Evolutionary conservation across 2,113 vertebrate genomes (phyloP).

Genomic region (Syrrhaptes paradoxus): DNA sequence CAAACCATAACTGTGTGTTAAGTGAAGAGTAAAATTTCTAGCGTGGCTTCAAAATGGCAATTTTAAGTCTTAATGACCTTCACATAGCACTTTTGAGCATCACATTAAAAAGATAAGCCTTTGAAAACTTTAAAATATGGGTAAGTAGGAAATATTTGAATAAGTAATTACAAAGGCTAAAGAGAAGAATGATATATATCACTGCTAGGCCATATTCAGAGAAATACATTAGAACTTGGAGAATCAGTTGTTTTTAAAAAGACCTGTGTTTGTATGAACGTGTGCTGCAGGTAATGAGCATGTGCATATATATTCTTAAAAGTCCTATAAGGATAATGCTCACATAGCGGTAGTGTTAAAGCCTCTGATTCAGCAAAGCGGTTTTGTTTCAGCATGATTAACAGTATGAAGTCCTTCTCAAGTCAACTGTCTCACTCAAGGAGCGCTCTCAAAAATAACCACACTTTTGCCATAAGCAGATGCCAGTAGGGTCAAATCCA

Average conservation of each 20-base stretch:
- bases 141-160: constrained; percentile 71
- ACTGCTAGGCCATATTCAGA: neutral
- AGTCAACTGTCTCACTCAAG: neutral
- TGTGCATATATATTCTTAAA: neutral
- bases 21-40: constrained; percentile 67
- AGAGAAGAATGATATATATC: constrained; percentile 31
- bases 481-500: neutral
- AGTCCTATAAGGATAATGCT: neutral
- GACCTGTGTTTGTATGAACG: accelerated
- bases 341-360: neutral
- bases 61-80: constrained; percentile 74
- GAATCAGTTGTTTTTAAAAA: neutral
- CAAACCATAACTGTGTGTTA: constrained; percentile 13
- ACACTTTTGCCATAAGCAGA: neutral
- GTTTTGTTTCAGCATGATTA: constrained; percentile 9
- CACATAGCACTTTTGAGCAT: constrained; percentile 64
- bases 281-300: constrained; percentile 6
- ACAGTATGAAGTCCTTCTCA: neutral
- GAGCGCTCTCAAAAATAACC: neutral
- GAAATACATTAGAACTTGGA: neutral
- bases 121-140: constrained; percentile 64
- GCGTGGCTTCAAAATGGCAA: constrained; percentile 69
- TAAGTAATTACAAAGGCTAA: constrained; percentile 49
- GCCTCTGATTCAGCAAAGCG: neutral
- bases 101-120: constrained; percentile 73